phyloP scores from a whole-genome alignment of 2,113 vertebrate genomes.

The Pomatorhinus ruficollis region DNA sequence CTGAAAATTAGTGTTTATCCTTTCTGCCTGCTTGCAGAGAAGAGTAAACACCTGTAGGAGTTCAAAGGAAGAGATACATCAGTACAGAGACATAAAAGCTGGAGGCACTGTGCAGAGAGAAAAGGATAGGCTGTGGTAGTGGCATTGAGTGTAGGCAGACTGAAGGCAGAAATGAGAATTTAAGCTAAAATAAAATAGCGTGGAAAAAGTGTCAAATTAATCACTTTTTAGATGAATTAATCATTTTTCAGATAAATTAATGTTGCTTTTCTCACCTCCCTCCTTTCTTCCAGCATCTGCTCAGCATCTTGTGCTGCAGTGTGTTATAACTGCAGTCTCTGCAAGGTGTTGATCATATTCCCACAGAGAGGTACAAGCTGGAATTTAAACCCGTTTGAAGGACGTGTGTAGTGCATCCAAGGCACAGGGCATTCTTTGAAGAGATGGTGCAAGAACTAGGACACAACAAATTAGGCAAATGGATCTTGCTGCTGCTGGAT shows the following conservation, averaged over 20 bases:
- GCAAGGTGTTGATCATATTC: fast-evolving
- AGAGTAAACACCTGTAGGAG: neutral
- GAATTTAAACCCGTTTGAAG: neutral
- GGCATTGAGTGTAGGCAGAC: neutral
- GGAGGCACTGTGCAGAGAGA: neutral
- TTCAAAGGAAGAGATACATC: neutral
- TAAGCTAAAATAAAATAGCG: neutral
- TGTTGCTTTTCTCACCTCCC: neutral
- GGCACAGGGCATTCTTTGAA: neutral
- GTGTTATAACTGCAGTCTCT: neutral
- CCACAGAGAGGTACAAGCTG: neutral
- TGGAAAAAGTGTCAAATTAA: neutral
- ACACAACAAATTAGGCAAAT: neutral
- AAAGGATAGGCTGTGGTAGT: neutral
- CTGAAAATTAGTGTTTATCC: neutral
- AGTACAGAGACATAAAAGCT: neutral
- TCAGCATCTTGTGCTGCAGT: neutral
- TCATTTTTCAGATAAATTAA: neutral
- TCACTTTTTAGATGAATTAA: no score
- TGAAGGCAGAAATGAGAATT: neutral
- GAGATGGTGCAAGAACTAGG: neutral
- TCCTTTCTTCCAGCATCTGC: neutral
- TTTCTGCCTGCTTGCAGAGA: neutral
- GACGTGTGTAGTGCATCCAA: fast-evolving
- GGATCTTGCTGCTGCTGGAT: neutral